A percentile compares a stretch with the other conserved stretches of the same genome.
Evolutionary conservation across 2,113 vertebrate species (phyloP).

Genomic region (Halichoerus grypus): DNA sequence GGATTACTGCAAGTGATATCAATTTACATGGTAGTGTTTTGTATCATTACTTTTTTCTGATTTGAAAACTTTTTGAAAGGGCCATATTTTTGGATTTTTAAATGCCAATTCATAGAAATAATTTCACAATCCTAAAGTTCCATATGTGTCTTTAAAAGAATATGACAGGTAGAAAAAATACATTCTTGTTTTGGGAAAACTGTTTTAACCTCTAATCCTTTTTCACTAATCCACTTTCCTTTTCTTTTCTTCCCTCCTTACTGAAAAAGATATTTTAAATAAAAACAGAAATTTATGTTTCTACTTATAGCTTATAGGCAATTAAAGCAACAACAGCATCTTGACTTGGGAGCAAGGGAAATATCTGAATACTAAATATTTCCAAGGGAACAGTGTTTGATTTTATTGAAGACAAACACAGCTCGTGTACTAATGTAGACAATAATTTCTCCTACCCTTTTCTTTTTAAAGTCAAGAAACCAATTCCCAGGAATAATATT

Average conservation of each 20-base stretch:
- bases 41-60: background rate
- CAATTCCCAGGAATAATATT: slow-evolving; percentile 49
- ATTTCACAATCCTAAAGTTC: slow-evolving; percentile 34
- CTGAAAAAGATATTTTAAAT: background rate
- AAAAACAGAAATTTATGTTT: slow-evolving; percentile 47
- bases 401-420: slow-evolving; percentile 60
- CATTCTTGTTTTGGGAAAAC: slow-evolving; percentile 14
- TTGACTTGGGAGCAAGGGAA: slow-evolving; percentile 29
- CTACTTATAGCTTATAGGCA: accelerated
- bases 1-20: background rate
- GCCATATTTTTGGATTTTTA: background rate
- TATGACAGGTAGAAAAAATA: background rate
- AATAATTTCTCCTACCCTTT: background rate
- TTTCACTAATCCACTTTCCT: background rate
- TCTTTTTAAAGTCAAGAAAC: slow-evolving; percentile 47
- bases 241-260: background rate
- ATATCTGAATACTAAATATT: slow-evolving; percentile 57
- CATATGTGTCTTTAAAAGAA: slow-evolving; percentile 35
- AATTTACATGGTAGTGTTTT: background rate
- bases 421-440: background rate
- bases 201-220: slow-evolving; percentile 6
- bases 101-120: slow-evolving; percentile 18
- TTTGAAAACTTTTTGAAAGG: slow-evolving; percentile 9
- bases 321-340: slow-evolving; percentile 37
- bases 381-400: slow-evolving; percentile 23